phyloP scores from a whole-genome alignment of 1,140 invertebrate species.

The Ectropis grisescens region DNA sequence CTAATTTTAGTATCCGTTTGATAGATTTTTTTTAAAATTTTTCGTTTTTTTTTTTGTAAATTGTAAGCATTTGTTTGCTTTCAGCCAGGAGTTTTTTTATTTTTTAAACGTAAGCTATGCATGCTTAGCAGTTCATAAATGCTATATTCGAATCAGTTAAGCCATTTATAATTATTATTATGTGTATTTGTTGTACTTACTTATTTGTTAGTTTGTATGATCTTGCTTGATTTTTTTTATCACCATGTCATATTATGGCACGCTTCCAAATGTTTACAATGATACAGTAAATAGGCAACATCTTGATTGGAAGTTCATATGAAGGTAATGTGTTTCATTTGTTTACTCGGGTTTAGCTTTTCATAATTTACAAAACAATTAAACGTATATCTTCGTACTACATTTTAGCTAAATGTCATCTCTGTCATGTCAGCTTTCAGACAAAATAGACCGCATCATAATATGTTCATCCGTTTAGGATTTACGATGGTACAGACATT shows the following conservation, averaged over 20 bases:
- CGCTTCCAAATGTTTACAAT: conserved; percentile 70
- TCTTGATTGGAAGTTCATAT: conserved; percentile 51
- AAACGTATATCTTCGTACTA: too few species aligned
- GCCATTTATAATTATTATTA: conserved; percentile 41
- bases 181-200: conserved; percentile 68
- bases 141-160: conserved; percentile 46
- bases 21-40: conserved; percentile 38
- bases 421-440: too few species aligned
- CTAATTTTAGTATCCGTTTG: conserved; percentile 27
- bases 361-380: too few species aligned
- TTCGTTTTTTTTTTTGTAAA: conserved; percentile 50
- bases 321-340: conserved; percentile 22
- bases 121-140: conserved; percentile 66
- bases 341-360: too few species aligned
- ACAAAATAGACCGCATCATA: too few species aligned
- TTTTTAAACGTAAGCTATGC: conserved; percentile 51
- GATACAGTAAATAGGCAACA: conserved; percentile 5
- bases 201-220: conserved; percentile 53
- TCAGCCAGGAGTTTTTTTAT: conserved; percentile 42
- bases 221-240: conserved; percentile 40
- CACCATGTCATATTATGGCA: conserved; percentile 52
- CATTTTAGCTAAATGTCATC: too few species aligned
- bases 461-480: too few species aligned
- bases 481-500: too few species aligned
- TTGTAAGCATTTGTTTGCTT: conserved; percentile 70